Base-by-base conservation (phyloP, 2,888 invertebrate species). In the Dascillus cervinus region DNA sequence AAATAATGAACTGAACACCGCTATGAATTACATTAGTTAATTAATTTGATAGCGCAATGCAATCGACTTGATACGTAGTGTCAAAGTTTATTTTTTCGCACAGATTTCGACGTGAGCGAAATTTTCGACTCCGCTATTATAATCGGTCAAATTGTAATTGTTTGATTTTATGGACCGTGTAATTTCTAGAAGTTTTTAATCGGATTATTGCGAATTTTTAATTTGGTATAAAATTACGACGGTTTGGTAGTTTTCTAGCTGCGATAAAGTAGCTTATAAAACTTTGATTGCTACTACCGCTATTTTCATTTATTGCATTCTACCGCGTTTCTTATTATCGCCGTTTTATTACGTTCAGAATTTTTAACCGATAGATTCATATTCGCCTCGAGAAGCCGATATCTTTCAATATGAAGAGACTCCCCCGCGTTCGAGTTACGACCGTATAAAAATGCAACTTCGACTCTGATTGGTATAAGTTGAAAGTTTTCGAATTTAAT, bases 221-320 rank as follows among this genome's bases (percentile, higher is more conserved):
- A 53, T 54, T 52, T 44, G 43, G 32, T 43, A 46, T 46, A 50
- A 50, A 53, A 50, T 50, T 47, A 43, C 42, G 36, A 28, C 46
- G 37, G 41, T 38, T 36, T 36, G 20, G 35, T 38, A 35, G 46
- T 46, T 43, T 34, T 23, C 29, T 37, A 32, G 32, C 34, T 34
- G 27, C 42, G 43, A 50, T 52, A 49, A 52, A 55, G 50, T 48
- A 41, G 49, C 52, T 54, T 52, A 54, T 55, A 56, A 58, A 56
- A 56, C 39, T 56, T 56, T 52, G 50, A 50, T 50, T 50, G 47
- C 47, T 32, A 42, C 37, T 39, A 37, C 30, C 43, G 50, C 48
- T 47, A 54, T 55, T 54, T 51, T 52, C 53, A 47, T 57, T 57
- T 59, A 55, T 55, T 49, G 49, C 52, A 49, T 53, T 54, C 50